Percentiles rank a stretch among this genome's conserved stretches.
Evolutionary conservation across 2,113 vertebrate genomes (phyloP).

Genomic region (Caranx ignobilis): DNA sequence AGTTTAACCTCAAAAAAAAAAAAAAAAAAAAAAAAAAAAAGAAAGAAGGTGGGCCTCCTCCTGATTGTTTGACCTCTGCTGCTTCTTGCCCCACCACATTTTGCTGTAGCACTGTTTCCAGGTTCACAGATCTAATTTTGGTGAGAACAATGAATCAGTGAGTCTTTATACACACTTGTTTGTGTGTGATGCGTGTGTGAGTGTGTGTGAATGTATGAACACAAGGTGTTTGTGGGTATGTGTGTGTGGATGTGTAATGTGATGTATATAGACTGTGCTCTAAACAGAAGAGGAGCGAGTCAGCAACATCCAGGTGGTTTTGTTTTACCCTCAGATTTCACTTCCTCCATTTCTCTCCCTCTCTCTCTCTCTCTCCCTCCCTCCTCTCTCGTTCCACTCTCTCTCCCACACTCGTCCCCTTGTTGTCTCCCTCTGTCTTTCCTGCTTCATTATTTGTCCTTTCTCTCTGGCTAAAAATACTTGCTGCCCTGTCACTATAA

Average conservation of each 20-base stretch:
- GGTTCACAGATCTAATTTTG: background rate
- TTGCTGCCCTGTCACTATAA: constrained; percentile 80
- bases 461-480: constrained; percentile 81
- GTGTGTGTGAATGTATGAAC: constrained; percentile 12
- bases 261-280: constrained; percentile 63
- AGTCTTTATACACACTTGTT: background rate
- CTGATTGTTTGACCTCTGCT: background rate
- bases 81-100: background rate
- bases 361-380: constrained; percentile 11
- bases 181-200: constrained; percentile 1
- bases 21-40: too few species aligned
- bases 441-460: constrained; percentile 77
- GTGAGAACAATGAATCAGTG: background rate
- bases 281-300: constrained; percentile 70
- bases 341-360: constrained; percentile 38
- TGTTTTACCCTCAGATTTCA: constrained; percentile 72
- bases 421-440: constrained; percentile 68
- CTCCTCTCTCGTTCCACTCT: background rate
- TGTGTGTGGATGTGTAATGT: constrained; percentile 48
- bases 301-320: constrained; percentile 79
- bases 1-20: background rate
- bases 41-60: background rate
- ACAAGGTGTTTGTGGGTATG: constrained; percentile 9
- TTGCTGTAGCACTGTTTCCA: background rate
- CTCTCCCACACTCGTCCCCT: constrained; percentile 35